Base-by-base conservation (phyloP, 1,140 invertebrate species). In the Drosophila serrata region DNA sequence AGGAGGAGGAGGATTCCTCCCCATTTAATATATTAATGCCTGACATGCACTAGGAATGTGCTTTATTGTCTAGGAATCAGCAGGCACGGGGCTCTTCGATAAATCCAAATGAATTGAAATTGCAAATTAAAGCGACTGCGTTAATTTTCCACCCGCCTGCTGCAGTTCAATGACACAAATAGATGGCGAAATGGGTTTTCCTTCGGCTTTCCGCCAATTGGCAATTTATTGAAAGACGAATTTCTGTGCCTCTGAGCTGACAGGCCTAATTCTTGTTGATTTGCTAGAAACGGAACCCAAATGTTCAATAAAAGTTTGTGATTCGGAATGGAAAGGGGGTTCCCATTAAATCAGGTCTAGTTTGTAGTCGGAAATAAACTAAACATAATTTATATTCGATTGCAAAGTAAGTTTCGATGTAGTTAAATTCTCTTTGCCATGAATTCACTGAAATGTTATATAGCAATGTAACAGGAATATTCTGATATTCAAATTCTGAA, bases 1-100 rank as follows among this genome's bases (percentile, higher is more conserved):
- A n/a, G n/a, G n/a, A n/a, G n/a, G n/a, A n/a, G 27, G 19, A 37
- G 39, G 65, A 35, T 43, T 58, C 46, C 39, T 51, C 19, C 51
- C 65, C 42, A 59, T 59, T 69, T 87, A 79, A 77, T 88, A 88
- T 88, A 88, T 80, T 81, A 78, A 88, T 62, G 64, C 64, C 24
- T 59, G 62, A 70, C 84, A 87, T 87, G 84, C 84, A 82, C 76
- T 69, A 53, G 9, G 61, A 63, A 62, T 69, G 35, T 59, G 53
- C 67, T 88, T 88, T 84, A 88, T 82, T 87, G 61, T 77, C 65
- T 63, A 31, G 39, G 42, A 82, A 77, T 80, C 75, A 68, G 51
- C 42, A 15, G 70, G 48, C 69, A 72, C 40, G 60, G 42, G 8
- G 17, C 12, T 12, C 19, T 22, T 24, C 29, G 59, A 63, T 51